Evolutionary conservation across 2,797 vertebrate genomes (phyloP).

Genomic region (Pipistrellus kuhlii): DNA sequence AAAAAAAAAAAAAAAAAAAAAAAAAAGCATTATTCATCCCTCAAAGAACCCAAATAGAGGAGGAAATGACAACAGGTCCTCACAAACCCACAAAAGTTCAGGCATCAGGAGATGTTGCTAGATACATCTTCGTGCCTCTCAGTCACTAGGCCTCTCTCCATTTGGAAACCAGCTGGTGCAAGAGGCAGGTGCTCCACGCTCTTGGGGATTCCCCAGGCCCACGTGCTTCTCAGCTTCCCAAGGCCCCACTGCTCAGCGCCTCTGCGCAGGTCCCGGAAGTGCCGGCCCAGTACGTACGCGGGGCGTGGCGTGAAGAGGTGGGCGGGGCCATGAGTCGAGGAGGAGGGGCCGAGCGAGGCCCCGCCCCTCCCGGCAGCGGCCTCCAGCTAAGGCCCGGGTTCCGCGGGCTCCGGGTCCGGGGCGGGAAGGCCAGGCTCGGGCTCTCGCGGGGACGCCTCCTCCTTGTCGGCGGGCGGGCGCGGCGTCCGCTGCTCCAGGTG

Average conservation of each 20-base stretch:
- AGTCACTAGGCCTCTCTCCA: background rate
- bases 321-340: rapidly evolving
- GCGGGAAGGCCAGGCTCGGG: rapidly evolving
- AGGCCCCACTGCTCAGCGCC: rapidly evolving
- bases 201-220: rapidly evolving
- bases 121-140: background rate
- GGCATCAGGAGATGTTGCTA: background rate
- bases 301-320: rapidly evolving
- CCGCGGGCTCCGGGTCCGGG: rapidly evolving
- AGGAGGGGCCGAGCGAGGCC: background rate
- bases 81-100: background rate
- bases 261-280: background rate
- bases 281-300: rapidly evolving
- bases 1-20: background rate
- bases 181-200: rapidly evolving
- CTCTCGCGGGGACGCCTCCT: background rate
- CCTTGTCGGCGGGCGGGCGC: constrained; percentile 29
- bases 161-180: rapidly evolving
- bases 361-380: background rate
- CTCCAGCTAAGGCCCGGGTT: background rate
- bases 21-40: background rate
- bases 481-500: constrained; percentile 70
- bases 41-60: background rate
- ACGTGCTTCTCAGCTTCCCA: rapidly evolving
- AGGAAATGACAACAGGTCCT: background rate